Evolutionary conservation across 2,888 invertebrate species (phyloP), one percentile per base, ranked within the genome.

Genomic region (Micoletzkya japonica): DNA sequence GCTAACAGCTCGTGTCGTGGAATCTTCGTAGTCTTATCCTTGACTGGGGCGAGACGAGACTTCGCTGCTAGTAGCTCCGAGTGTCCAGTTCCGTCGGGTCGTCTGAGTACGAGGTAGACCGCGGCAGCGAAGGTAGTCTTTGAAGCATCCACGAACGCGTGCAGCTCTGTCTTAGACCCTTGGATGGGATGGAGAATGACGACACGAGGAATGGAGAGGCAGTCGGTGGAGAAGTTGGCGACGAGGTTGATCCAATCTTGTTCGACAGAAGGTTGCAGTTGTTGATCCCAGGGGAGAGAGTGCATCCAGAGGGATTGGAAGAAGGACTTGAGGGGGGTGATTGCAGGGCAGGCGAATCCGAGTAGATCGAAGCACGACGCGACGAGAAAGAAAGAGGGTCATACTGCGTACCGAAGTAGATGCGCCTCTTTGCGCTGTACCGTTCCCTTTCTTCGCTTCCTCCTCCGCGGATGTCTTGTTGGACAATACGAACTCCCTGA

Each of bases 1-100:
- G 60, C 58, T 17, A 71, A 28, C 10, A 73, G 60, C 50, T 73
- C 73, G 4, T 67, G 24, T 28, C 56, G 2, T 0, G 73, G 73
- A 37, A 73, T 73, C 28, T 70, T 59, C 3, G 58, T n/a, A 0
- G 28, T 4, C n/a, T 54, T 24, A 4, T 44, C 52, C 20, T 50
- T 52, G 2, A 66, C 20, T 2, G 66, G 66, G 6, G 66, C 66
- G 6, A 66, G 28, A 6, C 66, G 32, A 6, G 60, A 26, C 61
- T 52, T 70, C 1, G 70, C 2, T 4, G 49, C 52, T 14, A 70
- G 56, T 3, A 70, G 24, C 6, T 39, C 20, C 2, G 61, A n/a
- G 2, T n/a, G 20, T 39, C 60, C 59, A 1, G 32, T 26, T 56
- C 68, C 68, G 34, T 68, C 68, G 24, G 68, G 57, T 36, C 44